Percentiles rank a stretch among this genome's conserved stretches.
These are phyloP conservation scores for Calosoma granatense DNA, from an alignment of 1,140 invertebrate species.

Conservation along the genomic window DNA sequence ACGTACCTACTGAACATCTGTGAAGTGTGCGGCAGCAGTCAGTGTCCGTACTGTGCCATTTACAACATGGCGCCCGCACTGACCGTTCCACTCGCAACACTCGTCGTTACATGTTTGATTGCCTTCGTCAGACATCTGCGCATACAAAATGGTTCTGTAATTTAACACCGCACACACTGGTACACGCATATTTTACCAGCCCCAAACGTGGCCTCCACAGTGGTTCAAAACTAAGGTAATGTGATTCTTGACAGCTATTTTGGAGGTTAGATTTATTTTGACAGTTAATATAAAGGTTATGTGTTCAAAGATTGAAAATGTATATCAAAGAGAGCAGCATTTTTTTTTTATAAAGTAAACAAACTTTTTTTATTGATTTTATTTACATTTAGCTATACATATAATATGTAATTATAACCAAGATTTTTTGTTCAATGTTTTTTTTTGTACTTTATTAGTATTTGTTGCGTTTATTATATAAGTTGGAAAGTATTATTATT, in stretches of 20 bases:
- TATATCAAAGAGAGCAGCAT: too few relatives aligned
- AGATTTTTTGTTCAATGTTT: too few relatives aligned
- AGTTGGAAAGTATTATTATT: neutral
- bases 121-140: slow-evolving; percentile 30
- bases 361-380: too few relatives aligned
- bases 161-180: slow-evolving; percentile 13
- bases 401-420: too few relatives aligned
- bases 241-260: neutral
- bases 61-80: slow-evolving; percentile 58
- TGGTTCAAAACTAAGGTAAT: neutral
- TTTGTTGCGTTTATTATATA: too few relatives aligned
- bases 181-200: slow-evolving; percentile 13
- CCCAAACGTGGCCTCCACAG: too few relatives aligned
- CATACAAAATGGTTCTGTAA: slow-evolving; percentile 23
- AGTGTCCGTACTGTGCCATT: slow-evolving; percentile 93
- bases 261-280: too few relatives aligned
- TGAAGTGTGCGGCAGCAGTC: slow-evolving; percentile 95
- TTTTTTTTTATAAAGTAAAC: too few relatives aligned
- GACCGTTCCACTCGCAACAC: slow-evolving; percentile 29
- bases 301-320: too few relatives aligned
- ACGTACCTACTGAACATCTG: slow-evolving; percentile 90
- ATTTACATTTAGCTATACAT: too few relatives aligned
- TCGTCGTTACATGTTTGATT: slow-evolving; percentile 27
- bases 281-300: neutral
- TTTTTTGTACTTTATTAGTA: too few relatives aligned